Evolutionary conservation across 1,140 invertebrate species (phyloP).

Genomic region (Harlomillsia oculata): DNA sequence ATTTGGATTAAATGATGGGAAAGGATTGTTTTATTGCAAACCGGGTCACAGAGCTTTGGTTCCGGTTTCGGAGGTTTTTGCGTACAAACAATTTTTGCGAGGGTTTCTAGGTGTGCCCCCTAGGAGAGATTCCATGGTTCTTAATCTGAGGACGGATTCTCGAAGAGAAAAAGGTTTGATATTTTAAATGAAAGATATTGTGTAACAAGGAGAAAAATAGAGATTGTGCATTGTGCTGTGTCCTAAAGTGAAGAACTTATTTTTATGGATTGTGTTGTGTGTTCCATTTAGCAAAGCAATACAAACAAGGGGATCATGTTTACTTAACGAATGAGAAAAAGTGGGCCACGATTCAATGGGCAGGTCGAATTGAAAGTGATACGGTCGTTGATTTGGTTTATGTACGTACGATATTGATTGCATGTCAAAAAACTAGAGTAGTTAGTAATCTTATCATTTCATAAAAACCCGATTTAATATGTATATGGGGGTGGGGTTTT

Average conservation of each 20-base stretch:
- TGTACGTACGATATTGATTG: conserved; percentile 2
- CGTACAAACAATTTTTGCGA: conserved; percentile 18
- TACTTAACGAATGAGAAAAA: conserved; percentile 14
- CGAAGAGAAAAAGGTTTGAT: too few relatives aligned
- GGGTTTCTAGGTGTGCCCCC: conserved; percentile 3
- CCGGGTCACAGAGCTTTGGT: conserved; percentile 23
- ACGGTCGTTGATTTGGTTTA: conserved; percentile 23
- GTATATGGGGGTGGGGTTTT: too few relatives aligned
- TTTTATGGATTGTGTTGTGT: background rate
- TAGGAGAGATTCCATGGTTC: conserved; percentile 6
- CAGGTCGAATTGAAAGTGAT: conserved; percentile 15
- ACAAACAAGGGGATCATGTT: conserved; percentile 20
- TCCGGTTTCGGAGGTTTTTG: conserved; percentile 12
- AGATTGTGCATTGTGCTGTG: too few relatives aligned
- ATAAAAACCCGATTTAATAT: too few relatives aligned
- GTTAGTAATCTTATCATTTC: too few relatives aligned
- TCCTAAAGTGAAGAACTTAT: background rate
- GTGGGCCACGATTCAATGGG: conserved; percentile 24
- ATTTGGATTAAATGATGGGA: conserved; percentile 14
- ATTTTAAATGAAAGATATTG: too few relatives aligned
- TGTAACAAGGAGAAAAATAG: too few relatives aligned
- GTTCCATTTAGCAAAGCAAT: background rate
- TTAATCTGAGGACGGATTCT: too few relatives aligned
- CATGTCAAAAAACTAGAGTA: background rate
- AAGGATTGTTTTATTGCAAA: conserved; percentile 23